Conservation (phyloP, 64 coral and sea anemone genomes). For the Dendronephthya gigantea region DNA sequence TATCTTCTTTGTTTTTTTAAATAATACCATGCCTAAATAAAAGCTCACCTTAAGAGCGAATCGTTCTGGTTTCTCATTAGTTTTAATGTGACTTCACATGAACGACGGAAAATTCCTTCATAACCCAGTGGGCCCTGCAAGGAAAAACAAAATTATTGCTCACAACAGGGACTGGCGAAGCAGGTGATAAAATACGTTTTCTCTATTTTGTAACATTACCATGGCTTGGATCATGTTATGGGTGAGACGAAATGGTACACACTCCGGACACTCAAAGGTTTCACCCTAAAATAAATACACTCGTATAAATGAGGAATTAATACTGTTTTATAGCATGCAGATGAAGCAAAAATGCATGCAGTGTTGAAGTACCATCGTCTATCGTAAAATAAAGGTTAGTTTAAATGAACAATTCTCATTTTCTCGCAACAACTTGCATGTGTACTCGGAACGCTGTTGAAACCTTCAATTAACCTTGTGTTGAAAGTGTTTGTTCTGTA, state of each 20-base stretch:
- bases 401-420: too few relatives aligned
- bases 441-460: too few relatives aligned
- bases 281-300: constrained; percentile 51
- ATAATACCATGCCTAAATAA: neutral
- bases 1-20: neutral
- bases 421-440: too few relatives aligned
- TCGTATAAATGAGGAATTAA: too few relatives aligned
- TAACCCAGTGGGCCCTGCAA: constrained; percentile 78
- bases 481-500: neutral
- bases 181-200: neutral
- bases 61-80: constrained; percentile 80
- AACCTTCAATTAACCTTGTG: too few relatives aligned
- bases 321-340: too few relatives aligned
- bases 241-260: constrained; percentile 80
- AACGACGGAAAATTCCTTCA: constrained; percentile 81
- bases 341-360: too few relatives aligned
- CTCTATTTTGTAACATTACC: too few relatives aligned
- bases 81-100: constrained; percentile 83
- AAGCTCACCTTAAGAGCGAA: constrained; percentile 72
- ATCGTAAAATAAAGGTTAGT: too few relatives aligned
- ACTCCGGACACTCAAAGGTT: constrained; percentile 80
- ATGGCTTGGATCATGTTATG: constrained; percentile 94
- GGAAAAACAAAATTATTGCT: neutral
- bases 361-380: too few relatives aligned
- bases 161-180: neutral